These are phyloP conservation scores for Leucozona laternaria DNA, from an alignment of 2,888 invertebrate genomes.

Conservation along the genomic window DNA sequence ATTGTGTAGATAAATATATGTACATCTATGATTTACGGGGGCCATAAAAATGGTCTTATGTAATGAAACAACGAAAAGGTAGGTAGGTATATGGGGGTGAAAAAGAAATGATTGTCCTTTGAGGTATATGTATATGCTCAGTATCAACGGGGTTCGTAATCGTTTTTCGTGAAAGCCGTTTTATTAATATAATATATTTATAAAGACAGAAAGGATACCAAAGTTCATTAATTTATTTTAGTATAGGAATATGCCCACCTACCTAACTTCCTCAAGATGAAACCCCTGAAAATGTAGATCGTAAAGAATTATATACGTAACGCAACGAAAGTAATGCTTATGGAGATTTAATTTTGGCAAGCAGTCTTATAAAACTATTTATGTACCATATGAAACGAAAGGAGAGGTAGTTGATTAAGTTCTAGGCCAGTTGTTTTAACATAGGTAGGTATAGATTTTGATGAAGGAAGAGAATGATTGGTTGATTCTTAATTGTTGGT, in stretches of 20 bases:
- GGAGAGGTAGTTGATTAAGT: neutral
- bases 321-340: neutral
- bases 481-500: neutral
- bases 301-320: neutral
- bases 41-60: neutral
- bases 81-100: neutral
- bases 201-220: neutral
- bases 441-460: neutral
- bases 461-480: neutral
- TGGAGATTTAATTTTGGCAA: neutral
- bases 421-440: neutral
- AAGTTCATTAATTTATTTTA: constrained; percentile 20
- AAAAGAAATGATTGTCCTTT: neutral
- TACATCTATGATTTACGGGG: neutral
- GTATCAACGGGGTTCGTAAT: neutral
- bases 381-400: neutral
- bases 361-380: too few relatives aligned
- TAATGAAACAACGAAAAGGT: neutral
- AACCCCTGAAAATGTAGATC: neutral
- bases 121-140: neutral
- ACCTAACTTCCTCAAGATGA: neutral
- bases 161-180: neutral
- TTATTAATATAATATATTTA: neutral
- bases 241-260: neutral
- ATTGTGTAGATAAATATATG: neutral